Evolutionary conservation across 2,797 vertebrate genomes (phyloP), one percentile per base, ranked within the genome.

Genomic region (Tragelaphus eurycerus): DNA sequence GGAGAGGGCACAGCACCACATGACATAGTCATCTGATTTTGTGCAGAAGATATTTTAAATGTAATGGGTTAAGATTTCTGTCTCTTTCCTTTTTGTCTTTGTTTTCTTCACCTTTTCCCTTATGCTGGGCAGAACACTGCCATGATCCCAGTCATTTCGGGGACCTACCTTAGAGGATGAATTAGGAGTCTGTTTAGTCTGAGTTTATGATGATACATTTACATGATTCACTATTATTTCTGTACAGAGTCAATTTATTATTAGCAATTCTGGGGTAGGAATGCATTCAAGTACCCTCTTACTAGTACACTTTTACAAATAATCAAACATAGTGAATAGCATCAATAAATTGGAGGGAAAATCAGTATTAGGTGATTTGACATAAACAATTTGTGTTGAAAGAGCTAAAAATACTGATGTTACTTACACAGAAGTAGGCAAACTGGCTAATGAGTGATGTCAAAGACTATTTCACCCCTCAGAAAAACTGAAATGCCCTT

Each of bases 1-100:
- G 16, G 2, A 38, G 2, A 16, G 23, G 5, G 15, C 11, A 0
- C 5, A 74, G 46, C 12, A 1, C 0, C 9, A 6, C 1, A 3
- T 19, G 31, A 48, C 8, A 8, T 3, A 4, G 5, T 43, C 60
- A 23, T 46, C 19, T 38, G 54, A 50, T 60, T 64, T 59, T 84
- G 23, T 48, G 16, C 55, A 64, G 54, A 96, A 90, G 23, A 7
- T 60, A n/a, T 43, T n/a, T 90, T 67, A 78, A 29, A 27, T 23
- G 2, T 46, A 86, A 55, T 60, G n/a, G 48, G 16, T 29, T 62
- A 62, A 27, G 14, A 55, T 14, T 34, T 95, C 27, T 54, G 4
- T 55, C 43, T 62, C 34, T 79, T 94, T 86, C 11, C 21, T 76
- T 17, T 82, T 52, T 27, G 27, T 43, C 2, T 52, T 46, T 54